Base-by-base conservation (phyloP, 2,113 vertebrate genomes). In the Callipepla squamata region DNA sequence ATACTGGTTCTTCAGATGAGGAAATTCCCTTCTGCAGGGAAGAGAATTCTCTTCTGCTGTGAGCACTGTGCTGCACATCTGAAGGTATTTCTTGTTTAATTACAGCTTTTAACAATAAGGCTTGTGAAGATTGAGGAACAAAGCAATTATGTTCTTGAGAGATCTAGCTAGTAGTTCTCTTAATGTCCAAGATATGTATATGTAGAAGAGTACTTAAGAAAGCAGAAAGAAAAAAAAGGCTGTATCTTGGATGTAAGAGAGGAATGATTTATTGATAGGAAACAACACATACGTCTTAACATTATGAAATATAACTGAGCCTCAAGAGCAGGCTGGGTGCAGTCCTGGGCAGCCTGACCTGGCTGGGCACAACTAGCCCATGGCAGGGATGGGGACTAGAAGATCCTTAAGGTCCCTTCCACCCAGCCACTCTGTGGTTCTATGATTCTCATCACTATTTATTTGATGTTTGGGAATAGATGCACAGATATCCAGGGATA, bases 1-100 rank as follows among this genome's bases (percentile, higher is more conserved):
- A 36, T 66, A 23, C 55, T 68, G 23, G 42, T 51, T 85, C 47
- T 72, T 83, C 67, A 82, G 67, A 79, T 47, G 17, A 57, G 48
- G 22, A 40, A 68, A 94, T 76, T 61, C 47, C 12, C 34, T 82
- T 75, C 61, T 40, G 42, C 18, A 57, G 25, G 87, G 44, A 48
- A 40, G 40, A 13, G 40, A 40, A 40, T 40, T 40, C 40, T 13
- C 81, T 40, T 67, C 73, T 20, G 22, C 38, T 65, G 77, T 17
- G 30, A 65, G 66, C 38, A 21, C 38, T 42, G 42, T 59, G 63
- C 47, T 42, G 36, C 87, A 76, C 17, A 51, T 44, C 67, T 72
- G 32, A 20, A 79, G 66, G 70, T 78, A 32, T 57, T 88, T 76
- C 75, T 82, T 89, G 40, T 85, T 93, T 87, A 89, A 87, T 93